Conservation (phyloP, 2,113 vertebrate species). For the Ophthalmolycus amberensis region DNA sequence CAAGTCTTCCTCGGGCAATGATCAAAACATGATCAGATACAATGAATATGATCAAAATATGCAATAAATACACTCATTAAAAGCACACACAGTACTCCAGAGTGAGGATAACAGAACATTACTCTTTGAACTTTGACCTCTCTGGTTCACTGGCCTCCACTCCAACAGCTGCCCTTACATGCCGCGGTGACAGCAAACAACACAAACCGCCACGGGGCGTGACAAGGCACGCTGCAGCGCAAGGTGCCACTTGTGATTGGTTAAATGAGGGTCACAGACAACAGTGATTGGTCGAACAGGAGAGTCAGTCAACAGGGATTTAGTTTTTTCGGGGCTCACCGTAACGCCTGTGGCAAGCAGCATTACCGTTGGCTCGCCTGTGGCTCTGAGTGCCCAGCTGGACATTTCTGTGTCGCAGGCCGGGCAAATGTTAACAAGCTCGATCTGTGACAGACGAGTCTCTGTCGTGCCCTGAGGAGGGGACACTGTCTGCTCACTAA, state of each 20-base stretch:
- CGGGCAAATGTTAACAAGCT: conserved; percentile 52
- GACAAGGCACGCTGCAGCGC: conserved; percentile 5
- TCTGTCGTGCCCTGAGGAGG: background rate
- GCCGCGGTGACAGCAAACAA: conserved; percentile 14
- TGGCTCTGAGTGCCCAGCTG: conserved; percentile 8
- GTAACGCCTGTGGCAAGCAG: conserved; percentile 8
- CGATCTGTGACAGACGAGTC: conserved; percentile 38
- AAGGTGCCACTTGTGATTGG: conserved; percentile 22
- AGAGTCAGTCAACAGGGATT: conserved; percentile 5
- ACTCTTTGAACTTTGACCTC: conserved; percentile 32
- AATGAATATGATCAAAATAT: background rate
- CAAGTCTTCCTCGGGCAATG: background rate
- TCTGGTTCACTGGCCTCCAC: conserved; percentile 16
- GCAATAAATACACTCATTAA: background rate
- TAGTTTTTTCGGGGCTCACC: background rate
- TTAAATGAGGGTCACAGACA: conserved; percentile 19
- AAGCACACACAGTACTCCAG: background rate
- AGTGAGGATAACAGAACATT: conserved; percentile 13
- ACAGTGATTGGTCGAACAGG: background rate
- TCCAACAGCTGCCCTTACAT: conserved; percentile 40
- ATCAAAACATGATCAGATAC: background rate
- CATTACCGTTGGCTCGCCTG: conserved; percentile 3
- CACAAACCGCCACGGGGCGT: background rate
- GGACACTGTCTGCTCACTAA: conserved; percentile 29
- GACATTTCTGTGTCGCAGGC: conserved; percentile 33